These are phyloP conservation scores for Cybosia mesomella DNA, from an alignment of 2,888 invertebrate genomes.

Conservation along the genomic window DNA sequence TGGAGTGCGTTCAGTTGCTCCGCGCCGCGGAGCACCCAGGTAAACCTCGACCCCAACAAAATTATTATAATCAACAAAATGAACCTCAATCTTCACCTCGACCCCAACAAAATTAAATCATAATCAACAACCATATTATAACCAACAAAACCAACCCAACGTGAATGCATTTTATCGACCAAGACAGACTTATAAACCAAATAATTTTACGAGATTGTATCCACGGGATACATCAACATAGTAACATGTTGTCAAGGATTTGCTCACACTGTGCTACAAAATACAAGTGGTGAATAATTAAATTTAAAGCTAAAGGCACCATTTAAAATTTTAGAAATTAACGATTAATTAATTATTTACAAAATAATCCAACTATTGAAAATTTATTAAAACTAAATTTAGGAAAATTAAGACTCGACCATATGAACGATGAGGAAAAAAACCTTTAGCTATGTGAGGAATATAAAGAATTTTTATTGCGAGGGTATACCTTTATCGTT, in stretches of 20 bases:
- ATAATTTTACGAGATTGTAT: too few species aligned
- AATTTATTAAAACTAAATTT: neutral
- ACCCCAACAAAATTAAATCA: too few species aligned
- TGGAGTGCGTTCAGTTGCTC: too few species aligned
- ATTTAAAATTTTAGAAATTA: neutral
- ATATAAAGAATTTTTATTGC: constrained; percentile 57
- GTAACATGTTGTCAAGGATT: neutral
- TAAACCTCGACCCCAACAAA: too few species aligned
- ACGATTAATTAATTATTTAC: neutral
- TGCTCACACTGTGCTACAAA: constrained; percentile 6
- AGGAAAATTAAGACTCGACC: constrained; percentile 30
- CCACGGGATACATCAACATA: too few species aligned
- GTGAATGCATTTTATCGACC: too few species aligned
- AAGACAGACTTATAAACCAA: too few species aligned
- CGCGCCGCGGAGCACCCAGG: too few species aligned
- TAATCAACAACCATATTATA: too few species aligned
- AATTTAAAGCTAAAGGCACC: neutral
- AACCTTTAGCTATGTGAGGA: constrained; percentile 44
- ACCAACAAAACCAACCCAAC: too few species aligned
- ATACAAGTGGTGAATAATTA: neutral
- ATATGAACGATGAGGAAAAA: constrained; percentile 54
- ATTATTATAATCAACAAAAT: too few species aligned
- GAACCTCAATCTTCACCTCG: too few species aligned
- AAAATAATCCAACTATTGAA: neutral
- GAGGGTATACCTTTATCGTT: constrained; percentile 49